phyloP scores from a whole-genome alignment of 1,140 invertebrate genomes.

The Apis laboriosa region DNA sequence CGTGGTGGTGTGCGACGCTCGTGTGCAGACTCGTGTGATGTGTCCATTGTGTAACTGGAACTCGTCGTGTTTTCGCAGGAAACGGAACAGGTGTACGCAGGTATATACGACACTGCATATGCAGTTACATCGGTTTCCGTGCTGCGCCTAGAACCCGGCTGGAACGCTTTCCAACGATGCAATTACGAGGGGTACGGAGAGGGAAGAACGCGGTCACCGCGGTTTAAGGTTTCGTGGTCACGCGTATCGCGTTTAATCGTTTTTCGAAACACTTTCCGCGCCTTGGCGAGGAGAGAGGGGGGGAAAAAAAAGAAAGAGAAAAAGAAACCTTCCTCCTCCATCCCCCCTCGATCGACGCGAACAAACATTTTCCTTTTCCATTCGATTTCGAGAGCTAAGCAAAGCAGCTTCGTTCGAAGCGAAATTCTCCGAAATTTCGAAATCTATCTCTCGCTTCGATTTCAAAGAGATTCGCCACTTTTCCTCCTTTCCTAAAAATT shows the following conservation, averaged over 20 bases:
- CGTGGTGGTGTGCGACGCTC: conserved; percentile 17
- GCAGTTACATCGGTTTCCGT: conserved; percentile 73
- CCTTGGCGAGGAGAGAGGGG: too few species aligned
- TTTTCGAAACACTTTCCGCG: not conserved
- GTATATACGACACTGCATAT: conserved; percentile 64
- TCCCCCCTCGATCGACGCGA: not conserved
- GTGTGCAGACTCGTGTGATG: conserved; percentile 36
- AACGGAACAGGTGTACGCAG: conserved; percentile 72
- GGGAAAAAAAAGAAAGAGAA: too few species aligned
- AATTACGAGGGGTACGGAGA: conserved; percentile 24
- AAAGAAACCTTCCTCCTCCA: not conserved
- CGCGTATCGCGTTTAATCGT: conserved; percentile 47
- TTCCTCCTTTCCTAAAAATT: too few species aligned
- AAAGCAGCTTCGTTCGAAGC: too few species aligned
- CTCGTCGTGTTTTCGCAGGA: conserved; percentile 73
- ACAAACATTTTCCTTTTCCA: too few species aligned
- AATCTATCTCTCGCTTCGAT: too few species aligned
- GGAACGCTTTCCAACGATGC: conserved; percentile 58
- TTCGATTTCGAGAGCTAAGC: too few species aligned
- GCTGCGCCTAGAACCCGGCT: conserved; percentile 62
- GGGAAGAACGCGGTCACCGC: conserved; percentile 27
- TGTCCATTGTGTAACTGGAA: conserved; percentile 72
- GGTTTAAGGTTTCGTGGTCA: conserved; percentile 45
- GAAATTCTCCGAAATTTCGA: too few species aligned
- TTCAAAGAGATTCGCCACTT: too few species aligned